These are phyloP conservation scores for Masnerella sp. DNA, from an alignment of 2,888 invertebrate species.

Conservation along the genomic window DNA sequence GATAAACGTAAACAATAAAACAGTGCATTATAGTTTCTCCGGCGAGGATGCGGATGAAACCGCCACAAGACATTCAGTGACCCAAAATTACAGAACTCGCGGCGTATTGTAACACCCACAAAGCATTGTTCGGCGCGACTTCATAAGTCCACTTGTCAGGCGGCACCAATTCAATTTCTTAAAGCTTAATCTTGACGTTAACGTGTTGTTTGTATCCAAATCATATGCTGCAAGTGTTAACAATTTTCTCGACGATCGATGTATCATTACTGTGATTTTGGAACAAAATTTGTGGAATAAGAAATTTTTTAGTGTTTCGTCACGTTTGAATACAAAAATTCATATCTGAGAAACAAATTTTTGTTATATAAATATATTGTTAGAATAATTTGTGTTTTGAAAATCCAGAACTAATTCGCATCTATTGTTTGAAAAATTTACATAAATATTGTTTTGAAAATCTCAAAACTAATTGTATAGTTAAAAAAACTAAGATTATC, in stretches of 20 bases:
- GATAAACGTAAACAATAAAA: slow-evolving; percentile 59
- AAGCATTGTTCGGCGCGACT: slow-evolving; percentile 43
- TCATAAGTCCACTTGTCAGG: slow-evolving; percentile 37
- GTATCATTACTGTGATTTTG: too few species aligned
- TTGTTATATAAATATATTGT: too few species aligned
- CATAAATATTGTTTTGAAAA: too few species aligned
- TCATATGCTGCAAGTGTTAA: slow-evolving; percentile 10
- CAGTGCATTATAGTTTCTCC: slow-evolving; percentile 48
- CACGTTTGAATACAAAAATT: too few species aligned
- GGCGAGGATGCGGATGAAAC: slow-evolving; percentile 29
- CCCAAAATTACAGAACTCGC: slow-evolving; percentile 55
- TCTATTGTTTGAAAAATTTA: too few species aligned
- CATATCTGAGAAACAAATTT: too few species aligned
- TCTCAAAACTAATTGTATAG: too few species aligned
- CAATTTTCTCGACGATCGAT: slow-evolving; percentile 6
- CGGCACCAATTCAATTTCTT: slow-evolving; percentile 45
- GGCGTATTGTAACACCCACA: slow-evolving; percentile 44
- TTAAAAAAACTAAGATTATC: too few species aligned
- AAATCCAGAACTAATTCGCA: too few species aligned
- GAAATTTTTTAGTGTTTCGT: too few species aligned
- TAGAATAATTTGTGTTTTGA: too few species aligned
- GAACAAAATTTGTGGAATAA: too few species aligned
- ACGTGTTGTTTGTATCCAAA: slow-evolving; percentile 10
- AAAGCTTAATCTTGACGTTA: slow-evolving; percentile 28
- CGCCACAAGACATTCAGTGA: slow-evolving; percentile 58